phyloP scores from a whole-genome alignment of 2,888 invertebrate species.

The Drosophila meridionalis region DNA sequence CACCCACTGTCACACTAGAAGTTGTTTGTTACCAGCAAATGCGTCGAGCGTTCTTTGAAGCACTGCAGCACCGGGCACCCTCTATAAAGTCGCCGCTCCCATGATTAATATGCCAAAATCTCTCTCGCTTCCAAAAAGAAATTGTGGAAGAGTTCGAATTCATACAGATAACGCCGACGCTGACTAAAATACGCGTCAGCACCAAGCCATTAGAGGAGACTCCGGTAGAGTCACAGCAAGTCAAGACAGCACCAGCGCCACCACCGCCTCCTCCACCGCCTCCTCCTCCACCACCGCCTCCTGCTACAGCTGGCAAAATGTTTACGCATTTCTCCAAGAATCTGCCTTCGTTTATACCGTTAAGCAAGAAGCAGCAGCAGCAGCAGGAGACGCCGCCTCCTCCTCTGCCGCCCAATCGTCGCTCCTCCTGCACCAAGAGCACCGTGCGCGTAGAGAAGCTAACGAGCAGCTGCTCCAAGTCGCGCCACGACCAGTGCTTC shows the following conservation, averaged over 20 bases:
- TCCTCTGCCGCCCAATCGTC: conserved; percentile 91
- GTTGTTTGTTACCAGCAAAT: conserved; percentile 54
- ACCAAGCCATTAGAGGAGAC: conserved; percentile 84
- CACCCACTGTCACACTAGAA: conserved; percentile 67
- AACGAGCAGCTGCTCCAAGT: conserved; percentile 61
- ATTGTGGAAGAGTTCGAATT: conserved; percentile 89
- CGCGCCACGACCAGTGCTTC: conserved; percentile 83
- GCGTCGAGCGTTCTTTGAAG: conserved; percentile 33
- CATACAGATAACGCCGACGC: conserved; percentile 92
- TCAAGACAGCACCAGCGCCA: conserved; percentile 1
- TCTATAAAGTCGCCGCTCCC: conserved; percentile 27
- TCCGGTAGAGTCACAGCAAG: conserved; percentile 65
- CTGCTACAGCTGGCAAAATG: conserved; percentile 78
- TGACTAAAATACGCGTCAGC: conserved; percentile 92
- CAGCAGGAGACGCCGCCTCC: conserved; percentile 86
- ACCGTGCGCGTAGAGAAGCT: conserved; percentile 86
- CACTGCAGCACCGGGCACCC: conserved; percentile 66
- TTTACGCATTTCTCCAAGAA: conserved; percentile 88
- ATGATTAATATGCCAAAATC: conserved; percentile 1
- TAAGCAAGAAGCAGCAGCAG: conserved; percentile 85
- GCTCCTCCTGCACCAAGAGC: conserved; percentile 88
- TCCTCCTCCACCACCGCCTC: conserved; percentile 22
- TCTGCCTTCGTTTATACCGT: conserved; percentile 86
- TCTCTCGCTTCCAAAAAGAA: conserved; percentile 41
- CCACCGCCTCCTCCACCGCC: conserved; percentile 25